Evolutionary conservation across 2,113 vertebrate genomes (phyloP), one percentile per base, ranked within the genome.

Genomic region (Lipophrys pholis): DNA sequence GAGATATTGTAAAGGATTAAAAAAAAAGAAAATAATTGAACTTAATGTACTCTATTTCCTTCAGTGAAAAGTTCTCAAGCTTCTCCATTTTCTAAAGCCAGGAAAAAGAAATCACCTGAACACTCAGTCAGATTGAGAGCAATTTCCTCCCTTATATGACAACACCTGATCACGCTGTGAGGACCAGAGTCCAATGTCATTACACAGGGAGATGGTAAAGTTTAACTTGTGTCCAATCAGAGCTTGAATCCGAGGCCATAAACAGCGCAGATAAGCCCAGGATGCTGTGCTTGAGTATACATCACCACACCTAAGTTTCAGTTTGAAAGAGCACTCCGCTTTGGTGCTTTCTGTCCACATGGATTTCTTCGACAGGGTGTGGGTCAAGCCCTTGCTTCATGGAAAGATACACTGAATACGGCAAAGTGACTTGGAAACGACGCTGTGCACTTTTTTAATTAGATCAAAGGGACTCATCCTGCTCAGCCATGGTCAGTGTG

Each of bases 171-270:
- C 21, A 30, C 21, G 21, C 6, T 8, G 35, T 15, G 41, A 62
- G 54, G 86, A 78, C 55, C 78, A 90, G 74, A 91, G 90, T 93
- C 75, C 92, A 85, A 15, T 50, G 7, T 63, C 21, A 30, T 30
- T 30, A 30, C 21, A 74, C 59, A 3, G 38, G 9, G 1, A 30
- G 21, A 11, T 59, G 78, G 81, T 84, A 91, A 89, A 11, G 35
- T 5, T 2, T 35, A 45, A 14, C 40, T 17, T 14, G 45, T 41
- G 10, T 74, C 88, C 90, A 93, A 91, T 90, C 64, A 57, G 7
- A 6, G 38, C 17, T 14, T 30, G 60, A 67, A 51, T 39, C 21
- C 17, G 12, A 43, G 59, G 59, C 65, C 66, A 87, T 91, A 92
- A 91, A 92, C 11, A 11, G 15, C 10, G 21, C 43, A 82, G 85